Percentiles rank a stretch among this genome's conserved stretches.
These are phyloP conservation scores for Crotophaga sulcirostris DNA, from an alignment of 2,113 vertebrate species.

Conservation along the genomic window DNA sequence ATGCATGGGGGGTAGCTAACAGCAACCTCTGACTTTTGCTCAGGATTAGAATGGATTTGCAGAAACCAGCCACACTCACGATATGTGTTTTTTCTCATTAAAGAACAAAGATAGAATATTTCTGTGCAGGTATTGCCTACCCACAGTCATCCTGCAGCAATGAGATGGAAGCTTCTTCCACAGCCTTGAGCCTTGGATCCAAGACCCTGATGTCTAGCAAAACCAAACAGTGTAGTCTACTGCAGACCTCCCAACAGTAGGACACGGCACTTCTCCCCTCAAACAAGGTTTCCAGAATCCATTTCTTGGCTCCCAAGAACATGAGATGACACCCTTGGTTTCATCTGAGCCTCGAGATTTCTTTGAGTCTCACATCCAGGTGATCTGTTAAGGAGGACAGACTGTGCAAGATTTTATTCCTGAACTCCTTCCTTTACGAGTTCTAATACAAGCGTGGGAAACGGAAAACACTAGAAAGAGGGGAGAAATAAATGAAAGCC, in stretches of 20 bases:
- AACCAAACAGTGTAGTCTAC: neutral
- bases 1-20: neutral
- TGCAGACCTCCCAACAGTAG: neutral
- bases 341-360: neutral
- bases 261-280: neutral
- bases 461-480: conserved; percentile 32
- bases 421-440: neutral
- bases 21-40: neutral
- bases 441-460: neutral
- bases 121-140: neutral
- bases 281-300: neutral
- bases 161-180: neutral
- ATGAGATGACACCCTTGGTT: neutral
- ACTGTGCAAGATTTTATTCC: neutral
- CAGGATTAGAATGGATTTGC: neutral
- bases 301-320: neutral
- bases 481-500: conserved; percentile 11
- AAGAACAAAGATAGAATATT: rapidly evolving
- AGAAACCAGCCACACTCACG: neutral
- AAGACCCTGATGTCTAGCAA: neutral
- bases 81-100: neutral
- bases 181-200: neutral
- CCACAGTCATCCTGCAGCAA: neutral
- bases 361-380: neutral
- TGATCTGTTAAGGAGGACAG: neutral